A percentile compares a stretch with the other conserved stretches of the same genome.
These are phyloP conservation scores for Caenorhabditis briggsae DNA, from an alignment of 1,140 invertebrate species.

Conservation along the genomic window DNA sequence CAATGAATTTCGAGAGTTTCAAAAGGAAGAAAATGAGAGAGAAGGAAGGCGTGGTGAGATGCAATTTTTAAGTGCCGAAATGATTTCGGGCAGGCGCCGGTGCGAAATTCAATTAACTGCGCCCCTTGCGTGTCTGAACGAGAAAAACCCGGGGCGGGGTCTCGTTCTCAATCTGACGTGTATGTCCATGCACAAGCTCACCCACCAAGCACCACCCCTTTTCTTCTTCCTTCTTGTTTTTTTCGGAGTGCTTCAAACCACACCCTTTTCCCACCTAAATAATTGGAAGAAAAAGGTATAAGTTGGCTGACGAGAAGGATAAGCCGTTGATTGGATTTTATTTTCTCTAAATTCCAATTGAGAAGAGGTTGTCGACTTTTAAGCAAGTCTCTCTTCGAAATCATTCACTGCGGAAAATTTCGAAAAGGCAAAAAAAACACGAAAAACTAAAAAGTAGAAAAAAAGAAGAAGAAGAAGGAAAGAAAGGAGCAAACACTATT, in stretches of 20 bases:
- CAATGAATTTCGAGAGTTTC: conserved; percentile 30
- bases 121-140: conserved; percentile 40
- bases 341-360: not conserved
- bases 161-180: conserved; percentile 28
- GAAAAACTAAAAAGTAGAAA: not conserved
- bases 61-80: conserved; percentile 54
- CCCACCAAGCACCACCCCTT: conserved; percentile 44
- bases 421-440: not conserved
- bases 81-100: conserved; percentile 46
- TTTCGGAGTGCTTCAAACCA: not conserved
- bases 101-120: conserved; percentile 52
- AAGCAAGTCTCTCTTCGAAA: not conserved
- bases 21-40: not conserved
- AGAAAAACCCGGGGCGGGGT: conserved; percentile 20
- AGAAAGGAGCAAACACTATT: conserved; percentile 34
- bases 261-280: conserved; percentile 5
- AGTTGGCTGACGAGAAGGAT: not conserved
- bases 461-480: not conserved
- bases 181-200: conserved; percentile 15
- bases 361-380: not conserved
- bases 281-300: conserved; percentile 18
- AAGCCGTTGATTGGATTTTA: conserved; percentile 30
- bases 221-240: not conserved
- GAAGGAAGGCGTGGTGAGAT: conserved; percentile 46
- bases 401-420: conserved; percentile 2